These are phyloP conservation scores for Chrysopa pallens DNA, from an alignment of 1,140 invertebrate species.

Conservation along the genomic window DNA sequence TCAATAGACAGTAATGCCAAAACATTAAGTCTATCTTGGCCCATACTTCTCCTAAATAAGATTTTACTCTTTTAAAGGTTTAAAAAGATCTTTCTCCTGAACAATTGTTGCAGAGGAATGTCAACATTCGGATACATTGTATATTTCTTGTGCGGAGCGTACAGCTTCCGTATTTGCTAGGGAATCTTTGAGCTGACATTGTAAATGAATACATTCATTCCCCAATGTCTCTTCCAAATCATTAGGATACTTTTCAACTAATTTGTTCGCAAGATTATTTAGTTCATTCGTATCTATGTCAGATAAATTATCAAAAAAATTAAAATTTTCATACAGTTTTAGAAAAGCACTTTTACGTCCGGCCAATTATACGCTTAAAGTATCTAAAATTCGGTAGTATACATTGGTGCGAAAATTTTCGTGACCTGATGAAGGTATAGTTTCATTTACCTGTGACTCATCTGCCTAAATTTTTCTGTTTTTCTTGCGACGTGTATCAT, in stretches of 20 bases:
- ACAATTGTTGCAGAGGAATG: slow-evolving; percentile 11
- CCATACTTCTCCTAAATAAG: slow-evolving; percentile 10
- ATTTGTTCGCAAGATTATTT: too few species aligned
- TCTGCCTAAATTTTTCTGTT: slow-evolving; percentile 2
- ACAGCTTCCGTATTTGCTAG: slow-evolving; percentile 13
- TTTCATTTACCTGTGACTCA: slow-evolving; percentile 5
- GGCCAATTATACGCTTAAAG: too few species aligned
- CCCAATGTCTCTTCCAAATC: neutral
- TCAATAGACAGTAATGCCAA: slow-evolving; percentile 12
- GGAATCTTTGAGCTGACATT: slow-evolving; percentile 4
- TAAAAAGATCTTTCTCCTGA: slow-evolving; percentile 13
- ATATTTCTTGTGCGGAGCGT: too few species aligned
- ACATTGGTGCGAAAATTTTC: too few species aligned
- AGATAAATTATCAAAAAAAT: too few species aligned
- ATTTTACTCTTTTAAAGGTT: slow-evolving; percentile 10
- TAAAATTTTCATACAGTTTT: too few species aligned
- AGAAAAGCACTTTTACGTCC: too few species aligned
- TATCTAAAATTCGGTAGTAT: too few species aligned
- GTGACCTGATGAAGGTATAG: neutral
- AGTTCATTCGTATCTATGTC: too few species aligned
- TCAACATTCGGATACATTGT: too few species aligned
- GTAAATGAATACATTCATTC: slow-evolving; percentile 5
- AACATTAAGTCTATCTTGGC: slow-evolving; percentile 10
- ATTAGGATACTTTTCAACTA: too few species aligned
- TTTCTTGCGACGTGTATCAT: slow-evolving; percentile 2